These are phyloP conservation scores for Montipora sp. DNA, from an alignment of 64 coral and sea anemone species.

Conservation along the genomic window DNA sequence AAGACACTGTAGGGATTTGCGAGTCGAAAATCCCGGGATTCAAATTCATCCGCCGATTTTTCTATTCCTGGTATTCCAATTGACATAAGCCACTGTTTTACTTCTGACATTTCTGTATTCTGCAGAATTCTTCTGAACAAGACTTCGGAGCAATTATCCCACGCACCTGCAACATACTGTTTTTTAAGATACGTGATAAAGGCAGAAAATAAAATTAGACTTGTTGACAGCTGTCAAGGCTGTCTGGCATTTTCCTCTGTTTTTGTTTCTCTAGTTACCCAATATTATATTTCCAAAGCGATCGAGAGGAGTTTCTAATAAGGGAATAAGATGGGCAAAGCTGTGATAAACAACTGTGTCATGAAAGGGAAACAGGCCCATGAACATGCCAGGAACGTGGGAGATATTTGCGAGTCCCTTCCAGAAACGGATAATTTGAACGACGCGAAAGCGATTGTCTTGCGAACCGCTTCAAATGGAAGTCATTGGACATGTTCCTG, in stretches of 20 bases:
- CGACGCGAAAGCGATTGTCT: conserved; percentile 4
- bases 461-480: background rate
- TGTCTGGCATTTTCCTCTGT: conserved; percentile 1
- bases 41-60: too few species aligned
- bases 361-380: background rate
- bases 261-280: background rate
- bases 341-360: conserved; percentile 24
- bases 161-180: too few species aligned
- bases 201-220: background rate
- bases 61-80: too few species aligned
- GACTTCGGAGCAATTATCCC: too few species aligned
- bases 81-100: too few species aligned
- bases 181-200: too few species aligned
- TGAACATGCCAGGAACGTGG: background rate
- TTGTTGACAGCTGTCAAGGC: conserved; percentile 15
- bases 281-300: conserved; percentile 9
- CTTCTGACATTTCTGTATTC: background rate
- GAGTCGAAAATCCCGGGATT: background rate
- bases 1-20: background rate
- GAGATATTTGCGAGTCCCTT: conserved; percentile 15
- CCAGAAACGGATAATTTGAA: conserved; percentile 15
- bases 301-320: conserved; percentile 5
- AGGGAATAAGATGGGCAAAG: conserved; percentile 11
- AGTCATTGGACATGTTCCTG: too few species aligned
- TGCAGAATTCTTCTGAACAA: background rate